phyloP scores from a whole-genome alignment of 1,140 invertebrate genomes.

The Drosophila punjabiensis region DNA sequence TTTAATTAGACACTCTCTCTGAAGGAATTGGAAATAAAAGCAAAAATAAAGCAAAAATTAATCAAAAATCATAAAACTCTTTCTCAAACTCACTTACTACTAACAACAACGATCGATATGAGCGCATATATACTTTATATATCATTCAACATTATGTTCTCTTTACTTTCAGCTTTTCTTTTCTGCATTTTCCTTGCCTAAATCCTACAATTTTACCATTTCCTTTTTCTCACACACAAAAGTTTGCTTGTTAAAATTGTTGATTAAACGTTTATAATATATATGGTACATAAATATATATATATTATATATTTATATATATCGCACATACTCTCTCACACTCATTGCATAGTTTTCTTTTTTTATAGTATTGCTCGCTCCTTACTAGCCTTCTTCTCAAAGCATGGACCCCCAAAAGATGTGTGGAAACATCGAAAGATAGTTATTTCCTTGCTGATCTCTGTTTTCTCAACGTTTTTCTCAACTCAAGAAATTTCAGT shows the following conservation, averaged over 20 bases:
- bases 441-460: background rate
- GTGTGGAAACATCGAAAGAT: background rate
- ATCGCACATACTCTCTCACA: conserved; percentile 36
- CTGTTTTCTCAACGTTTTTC: background rate
- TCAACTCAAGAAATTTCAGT: background rate
- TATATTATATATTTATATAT: conserved; percentile 36
- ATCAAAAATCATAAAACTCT: background rate
- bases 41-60: background rate
- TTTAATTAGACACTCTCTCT: conserved; percentile 55
- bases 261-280: conserved; percentile 20
- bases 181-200: background rate
- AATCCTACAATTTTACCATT: background rate
- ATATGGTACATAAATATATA: conserved; percentile 49
- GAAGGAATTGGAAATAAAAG: conserved; percentile 21
- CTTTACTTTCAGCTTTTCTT: background rate
- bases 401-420: conserved; percentile 28
- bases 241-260: conserved; percentile 44
- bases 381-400: background rate
- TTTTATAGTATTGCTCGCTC: conserved; percentile 28
- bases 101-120: conserved; percentile 72
- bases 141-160: conserved; percentile 5
- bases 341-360: conserved; percentile 19
- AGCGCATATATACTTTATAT: conserved; percentile 33
- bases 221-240: conserved; percentile 8
- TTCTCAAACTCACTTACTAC: conserved; percentile 34